Evolutionary conservation across 2,113 vertebrate species (phyloP), one percentile per base, ranked within the genome.

Genomic region (Calyptomena viridis): DNA sequence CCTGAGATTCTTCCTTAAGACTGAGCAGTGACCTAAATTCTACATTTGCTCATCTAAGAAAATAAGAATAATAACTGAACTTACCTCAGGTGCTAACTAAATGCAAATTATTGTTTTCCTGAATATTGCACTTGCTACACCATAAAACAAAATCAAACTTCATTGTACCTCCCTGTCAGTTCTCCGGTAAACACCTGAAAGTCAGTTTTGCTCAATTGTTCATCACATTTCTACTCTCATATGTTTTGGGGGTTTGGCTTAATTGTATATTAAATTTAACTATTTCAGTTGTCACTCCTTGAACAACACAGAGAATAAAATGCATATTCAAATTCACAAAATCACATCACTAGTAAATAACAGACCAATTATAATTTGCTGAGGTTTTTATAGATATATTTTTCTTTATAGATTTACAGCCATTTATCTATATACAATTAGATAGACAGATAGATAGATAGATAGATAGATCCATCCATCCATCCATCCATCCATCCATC

Each of bases 61-160:
- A 73, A 56, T 37, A 3, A 31, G 6, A 53, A 40, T 40, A 68
- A 52, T 52, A 30, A 63, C 74, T 71, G 14, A 8, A 21, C 59
- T 77, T 86, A 28, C 60, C 47, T 66, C 66, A 66, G 35, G 64
- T 82, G 37, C 23, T 89, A 68, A 74, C 31, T 81, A 78, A 77
- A 94, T 63, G 64, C 49, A 87, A 93, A 75, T 81, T 56, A 56
- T 60, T 84, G 31, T 66, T 87, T 75, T 89, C 52, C 58, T 52
- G 67, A 50, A 28, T 53, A 50, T 49, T 58, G 25, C 58, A 35
- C 52, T 89, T 46, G 79, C 28, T 49, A 37, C 22, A 82, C 15
- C 40, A 75, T 62, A 87, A 93, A 79, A 27, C 28, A 60, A 80
- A 80, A 81, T 11, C 55, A 82, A 78, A 52, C 10, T 18, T 42